Conservation (phyloP, 2,797 vertebrate genomes). For the Bovichtus diacanthus region DNA sequence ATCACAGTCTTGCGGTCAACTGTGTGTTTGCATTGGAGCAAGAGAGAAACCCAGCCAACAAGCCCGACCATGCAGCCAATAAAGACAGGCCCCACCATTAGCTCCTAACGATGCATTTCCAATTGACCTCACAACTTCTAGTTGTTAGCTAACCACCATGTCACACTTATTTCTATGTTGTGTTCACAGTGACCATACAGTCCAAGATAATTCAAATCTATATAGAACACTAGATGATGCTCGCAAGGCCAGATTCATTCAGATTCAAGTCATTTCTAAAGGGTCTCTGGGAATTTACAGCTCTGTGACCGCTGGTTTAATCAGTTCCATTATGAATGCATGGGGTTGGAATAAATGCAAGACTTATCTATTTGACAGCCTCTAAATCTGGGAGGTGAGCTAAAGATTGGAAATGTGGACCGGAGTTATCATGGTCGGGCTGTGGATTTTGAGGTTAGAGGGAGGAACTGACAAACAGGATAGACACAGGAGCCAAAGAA, state of each 20-base stretch:
- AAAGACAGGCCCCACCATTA: conserved; percentile 72
- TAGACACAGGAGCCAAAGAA: conserved; percentile 52
- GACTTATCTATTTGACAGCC: conserved; percentile 44
- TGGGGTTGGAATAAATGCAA: conserved; percentile 33
- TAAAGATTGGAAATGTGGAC: conserved; percentile 37
- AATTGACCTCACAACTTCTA: conserved; percentile 61
- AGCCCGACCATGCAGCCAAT: conserved; percentile 60
- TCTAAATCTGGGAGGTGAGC: conserved; percentile 49
- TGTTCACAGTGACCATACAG: conserved; percentile 3
- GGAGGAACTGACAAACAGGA: conserved; percentile 59
- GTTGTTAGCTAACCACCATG: conserved; percentile 34
- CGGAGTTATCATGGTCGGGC: conserved; percentile 50
- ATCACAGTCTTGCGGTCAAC: conserved; percentile 46
- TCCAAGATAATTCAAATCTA: conserved; percentile 17
- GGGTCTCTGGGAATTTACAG: conserved; percentile 20
- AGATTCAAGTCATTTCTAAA: conserved; percentile 5
- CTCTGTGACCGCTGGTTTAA: conserved; percentile 27
- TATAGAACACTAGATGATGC: not conserved
- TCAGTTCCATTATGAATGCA: conserved; percentile 27
- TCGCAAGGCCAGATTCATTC: not conserved
- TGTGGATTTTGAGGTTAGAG: conserved; percentile 46
- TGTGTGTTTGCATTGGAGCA: conserved; percentile 42
- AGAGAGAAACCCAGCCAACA: conserved; percentile 35
- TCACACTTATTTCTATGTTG: conserved; percentile 33
- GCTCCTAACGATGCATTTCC: conserved; percentile 69